Evolutionary conservation across 2,888 invertebrate species (phyloP), one percentile per base, ranked within the genome.

Genomic region (Pollenia amentaria): DNA sequence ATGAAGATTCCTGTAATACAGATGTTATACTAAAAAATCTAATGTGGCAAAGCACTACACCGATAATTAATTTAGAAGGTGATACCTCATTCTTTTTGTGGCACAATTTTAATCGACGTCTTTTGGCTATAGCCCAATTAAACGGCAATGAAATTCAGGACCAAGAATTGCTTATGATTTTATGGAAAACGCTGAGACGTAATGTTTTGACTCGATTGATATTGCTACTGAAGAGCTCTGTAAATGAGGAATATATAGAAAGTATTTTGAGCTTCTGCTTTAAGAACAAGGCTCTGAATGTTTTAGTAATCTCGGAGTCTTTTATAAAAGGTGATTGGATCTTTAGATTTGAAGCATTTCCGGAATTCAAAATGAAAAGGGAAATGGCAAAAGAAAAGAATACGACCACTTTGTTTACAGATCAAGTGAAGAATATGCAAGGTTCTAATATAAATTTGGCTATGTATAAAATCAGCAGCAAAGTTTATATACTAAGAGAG

Each of bases 371-470:
- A 12, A 12, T 79, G 12, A 67, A 21, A 9, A 10, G 10, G 1
- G 14, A n/a, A 42, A 21, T 4, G 8, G 29, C 46, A 1, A 4
- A 40, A 11, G 16, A 46, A 42, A 38, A 9, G 3, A 8, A 38
- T 3, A n/a, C 38, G 6, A 42, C 14, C 6, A 53, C 8, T 8
- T 55, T 80, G 46, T 89, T 75, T 44, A 84, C 81, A 0, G 51
- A 86, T 76, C 88, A 85, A 7, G 73, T 73, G 1, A 38, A n/a
- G 0, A 86, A 88, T 57, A 72, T 89, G 67, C 75, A 87, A 0
- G 83, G 85, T 0, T 29, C 53, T 48, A 65, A 69, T 2, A 21
- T 89, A 11, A 84, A 72, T 7, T 11, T 89, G 14, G 70, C 70
- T 0, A 81, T 84, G 48, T 83, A 81, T 11, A 81, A 84, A 14